Conservation (phyloP, 2,888 invertebrate genomes). For the Neoaliturus tenellus region DNA sequence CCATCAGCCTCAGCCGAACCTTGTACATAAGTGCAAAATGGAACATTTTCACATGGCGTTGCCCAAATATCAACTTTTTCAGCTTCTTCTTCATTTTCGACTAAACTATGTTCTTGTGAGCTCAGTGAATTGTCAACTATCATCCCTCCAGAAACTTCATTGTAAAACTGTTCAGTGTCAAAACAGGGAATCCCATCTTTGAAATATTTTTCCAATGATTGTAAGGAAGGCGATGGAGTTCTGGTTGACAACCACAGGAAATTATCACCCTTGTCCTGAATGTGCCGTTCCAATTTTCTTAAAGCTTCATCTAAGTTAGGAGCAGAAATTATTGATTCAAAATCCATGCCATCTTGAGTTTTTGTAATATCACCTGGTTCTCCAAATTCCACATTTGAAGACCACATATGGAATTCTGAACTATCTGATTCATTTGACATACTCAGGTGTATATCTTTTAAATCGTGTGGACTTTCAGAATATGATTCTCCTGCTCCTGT, state of each 20-base stretch:
- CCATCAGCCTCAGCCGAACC: not conserved
- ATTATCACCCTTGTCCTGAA: constrained; percentile 50
- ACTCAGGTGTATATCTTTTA: constrained; percentile 28
- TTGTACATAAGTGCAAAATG: not conserved
- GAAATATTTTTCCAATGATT: constrained; percentile 40
- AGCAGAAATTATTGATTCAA: constrained; percentile 58
- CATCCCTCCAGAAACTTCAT: constrained; percentile 17
- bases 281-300: constrained; percentile 53
- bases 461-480: constrained; percentile 27
- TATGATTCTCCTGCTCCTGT: constrained; percentile 18
- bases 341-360: constrained; percentile 49
- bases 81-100: not conserved
- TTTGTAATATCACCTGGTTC: constrained; percentile 22
- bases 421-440: constrained; percentile 33
- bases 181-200: constrained; percentile 26
- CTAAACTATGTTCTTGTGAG: not conserved
- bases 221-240: constrained; percentile 32
- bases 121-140: not conserved
- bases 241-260: constrained; percentile 33
- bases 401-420: constrained; percentile 55
- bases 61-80: constrained; percentile 12
- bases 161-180: constrained; percentile 8
- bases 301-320: constrained; percentile 57
- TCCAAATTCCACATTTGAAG: constrained; percentile 52
- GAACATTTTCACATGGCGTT: constrained; percentile 14